Evolutionary conservation across 2,888 invertebrate genomes (phyloP), one percentile per base, ranked within the genome.

Genomic region (Alloscopus bannaensis): DNA sequence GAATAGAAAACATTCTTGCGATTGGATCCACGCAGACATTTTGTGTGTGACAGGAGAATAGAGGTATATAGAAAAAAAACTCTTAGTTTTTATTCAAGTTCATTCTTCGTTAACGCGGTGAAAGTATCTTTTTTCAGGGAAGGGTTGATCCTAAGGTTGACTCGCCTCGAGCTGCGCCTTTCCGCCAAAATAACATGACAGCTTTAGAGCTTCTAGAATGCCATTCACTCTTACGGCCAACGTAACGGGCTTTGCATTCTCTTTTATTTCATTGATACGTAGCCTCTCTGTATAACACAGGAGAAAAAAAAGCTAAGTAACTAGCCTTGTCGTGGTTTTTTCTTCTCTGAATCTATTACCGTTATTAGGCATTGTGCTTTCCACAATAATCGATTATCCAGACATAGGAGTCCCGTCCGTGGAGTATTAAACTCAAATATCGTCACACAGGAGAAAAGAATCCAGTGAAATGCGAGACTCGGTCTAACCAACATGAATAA

Each of bases 181-280:
- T n/a, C n/a, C n/a, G n/a, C 71, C 71, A 71, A 71, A 71, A 71
- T 62, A 71, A 71, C 71, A 62, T 71, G 71, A 71, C 71, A 71
- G 71, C 71, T 71, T 62, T 47, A 16, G 26, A 16, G 31, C 31
- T 22, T 55, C 24, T 26, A 69, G 59, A 69, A 16, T 57, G 69
- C 57, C 42, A 42, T 18, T n/a, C 42, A 42, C 42, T 52, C 57
- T 57, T 69, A 69, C 20, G 18, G 22, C 28, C 26, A 42, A 62
- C 62, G 50, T 50, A 50, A 60, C 62, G 28, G 8, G 31, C 71
- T 52, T 50, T 62, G 50, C 71, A 71, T 62, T 59, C 60, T 26
- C 60, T 71, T 71, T 71, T 62, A 60, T 60, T 57, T 42, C 29
- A 64, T 64, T 65, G 65, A 65, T 65, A 65, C 50, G 42, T 20